Percentiles rank a stretch among this genome's conserved stretches.
phyloP scores from a whole-genome alignment of 1,140 invertebrate genomes.

The Orchestia grillus region DNA sequence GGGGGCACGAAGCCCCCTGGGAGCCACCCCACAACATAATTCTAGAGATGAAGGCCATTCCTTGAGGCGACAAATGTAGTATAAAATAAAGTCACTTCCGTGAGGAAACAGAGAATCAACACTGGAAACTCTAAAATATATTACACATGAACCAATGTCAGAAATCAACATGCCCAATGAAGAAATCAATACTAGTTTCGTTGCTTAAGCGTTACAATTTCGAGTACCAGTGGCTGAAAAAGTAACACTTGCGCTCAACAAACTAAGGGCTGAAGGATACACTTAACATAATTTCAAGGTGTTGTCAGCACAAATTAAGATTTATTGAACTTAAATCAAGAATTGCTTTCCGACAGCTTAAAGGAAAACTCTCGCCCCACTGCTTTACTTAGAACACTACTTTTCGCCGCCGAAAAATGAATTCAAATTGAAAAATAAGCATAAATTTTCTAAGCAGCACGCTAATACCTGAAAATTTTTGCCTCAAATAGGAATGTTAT shows the following conservation, averaged over 20 bases:
- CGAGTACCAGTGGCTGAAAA: neutral
- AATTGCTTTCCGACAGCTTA: neutral
- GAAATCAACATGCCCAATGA: conserved; percentile 7
- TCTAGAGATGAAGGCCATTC: neutral
- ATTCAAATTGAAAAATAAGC: neutral
- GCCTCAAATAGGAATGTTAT: conserved; percentile 27
- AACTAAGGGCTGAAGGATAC: neutral
- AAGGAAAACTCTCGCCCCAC: neutral
- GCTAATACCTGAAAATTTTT: neutral
- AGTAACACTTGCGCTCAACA: neutral
- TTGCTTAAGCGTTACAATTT: neutral
- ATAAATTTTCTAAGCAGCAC: neutral
- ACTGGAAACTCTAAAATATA: conserved; percentile 2
- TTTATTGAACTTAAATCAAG: conserved; percentile 40
- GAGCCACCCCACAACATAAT: too few species aligned
- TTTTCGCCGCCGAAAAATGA: neutral
- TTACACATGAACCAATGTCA: conserved; percentile 1
- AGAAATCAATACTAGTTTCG: neutral
- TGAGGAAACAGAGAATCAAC: neutral
- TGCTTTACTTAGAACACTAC: neutral
- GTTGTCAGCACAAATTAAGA: conserved; percentile 38
- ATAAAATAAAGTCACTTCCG: neutral
- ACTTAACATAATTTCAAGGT: neutral
- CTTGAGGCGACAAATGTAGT: neutral
- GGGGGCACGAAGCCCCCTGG: neutral